These are phyloP conservation scores for Drosophila serrata DNA, from an alignment of 1,140 invertebrate species.

Conservation along the genomic window DNA sequence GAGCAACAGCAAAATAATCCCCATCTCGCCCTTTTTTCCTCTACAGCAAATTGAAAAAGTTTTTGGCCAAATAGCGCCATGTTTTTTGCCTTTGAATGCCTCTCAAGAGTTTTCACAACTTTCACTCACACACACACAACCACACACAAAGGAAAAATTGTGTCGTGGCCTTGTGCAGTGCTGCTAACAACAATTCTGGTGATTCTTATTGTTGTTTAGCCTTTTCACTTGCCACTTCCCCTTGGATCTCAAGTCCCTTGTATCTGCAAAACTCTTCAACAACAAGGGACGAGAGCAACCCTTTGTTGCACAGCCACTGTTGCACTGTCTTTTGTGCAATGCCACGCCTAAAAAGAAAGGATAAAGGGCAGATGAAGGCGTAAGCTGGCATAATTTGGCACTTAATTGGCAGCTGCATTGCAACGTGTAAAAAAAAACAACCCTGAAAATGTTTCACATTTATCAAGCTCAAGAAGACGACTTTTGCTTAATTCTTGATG, in stretches of 20 bases:
- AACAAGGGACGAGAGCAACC: slow-evolving; percentile 2
- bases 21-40: not conserved
- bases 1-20: slow-evolving; percentile 28
- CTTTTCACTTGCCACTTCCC: not conserved
- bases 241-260: not conserved
- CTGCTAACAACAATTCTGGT: slow-evolving; percentile 36
- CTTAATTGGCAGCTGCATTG: slow-evolving; percentile 75
- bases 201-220: slow-evolving; percentile 27
- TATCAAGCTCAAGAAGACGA: slow-evolving; percentile 62
- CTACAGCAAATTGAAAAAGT: slow-evolving; percentile 75
- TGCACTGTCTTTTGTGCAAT: slow-evolving; percentile 32
- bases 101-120: slow-evolving; percentile 53
- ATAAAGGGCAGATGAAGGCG: not conserved
- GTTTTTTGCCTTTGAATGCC: slow-evolving; percentile 46
- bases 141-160: slow-evolving; percentile 39
- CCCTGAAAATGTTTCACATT: slow-evolving; percentile 35
- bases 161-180: slow-evolving; percentile 68
- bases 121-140: slow-evolving; percentile 36
- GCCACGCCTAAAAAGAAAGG: slow-evolving; percentile 4
- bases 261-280: slow-evolving; percentile 36
- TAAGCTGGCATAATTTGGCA: slow-evolving; percentile 73
- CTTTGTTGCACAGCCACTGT: slow-evolving; percentile 31
- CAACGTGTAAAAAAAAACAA: slow-evolving; percentile 17
- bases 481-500: slow-evolving; percentile 18
- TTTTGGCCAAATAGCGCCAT: slow-evolving; percentile 43